A percentile compares a stretch with the other conserved stretches of the same genome.
Conservation (phyloP, 2,888 invertebrate genomes). For the Erpobdella octoculata region DNA sequence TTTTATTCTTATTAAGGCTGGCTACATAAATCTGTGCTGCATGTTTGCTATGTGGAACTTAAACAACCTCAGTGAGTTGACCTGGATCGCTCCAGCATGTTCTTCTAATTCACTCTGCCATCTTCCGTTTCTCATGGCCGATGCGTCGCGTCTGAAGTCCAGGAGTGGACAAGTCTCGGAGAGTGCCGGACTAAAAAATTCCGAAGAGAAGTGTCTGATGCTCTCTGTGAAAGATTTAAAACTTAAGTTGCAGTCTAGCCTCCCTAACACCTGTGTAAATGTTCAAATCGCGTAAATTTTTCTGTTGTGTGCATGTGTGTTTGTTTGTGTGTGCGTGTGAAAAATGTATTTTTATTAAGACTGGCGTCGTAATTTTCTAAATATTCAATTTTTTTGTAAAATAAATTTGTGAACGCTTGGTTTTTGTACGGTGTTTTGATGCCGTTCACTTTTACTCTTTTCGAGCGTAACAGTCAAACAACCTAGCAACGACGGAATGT, state of each 20-base stretch:
- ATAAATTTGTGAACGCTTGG: background rate
- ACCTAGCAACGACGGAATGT: slow-evolving; percentile 5
- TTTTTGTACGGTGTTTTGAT: background rate
- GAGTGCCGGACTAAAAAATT: background rate
- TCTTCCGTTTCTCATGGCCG: background rate
- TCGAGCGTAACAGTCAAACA: background rate
- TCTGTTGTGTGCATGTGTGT: background rate
- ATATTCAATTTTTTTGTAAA: background rate
- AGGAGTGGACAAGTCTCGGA: background rate
- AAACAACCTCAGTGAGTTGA: background rate
- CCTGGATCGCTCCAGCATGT: background rate
- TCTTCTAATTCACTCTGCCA: background rate
- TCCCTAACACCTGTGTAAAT: background rate
- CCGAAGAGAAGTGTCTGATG: background rate
- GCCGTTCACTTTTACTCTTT: background rate
- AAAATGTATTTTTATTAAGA: background rate
- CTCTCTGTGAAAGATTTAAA: background rate
- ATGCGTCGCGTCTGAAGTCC: background rate
- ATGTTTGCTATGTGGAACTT: background rate
- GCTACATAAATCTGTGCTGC: background rate
- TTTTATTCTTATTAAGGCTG: background rate
- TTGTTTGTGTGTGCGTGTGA: background rate
- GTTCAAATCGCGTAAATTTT: background rate
- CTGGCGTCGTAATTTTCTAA: background rate
- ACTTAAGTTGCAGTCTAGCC: background rate